Percentiles rank a stretch among this genome's conserved stretches.
Evolutionary conservation across 2,888 invertebrate species (phyloP).

Genomic region (Parnassius glacialis): DNA sequence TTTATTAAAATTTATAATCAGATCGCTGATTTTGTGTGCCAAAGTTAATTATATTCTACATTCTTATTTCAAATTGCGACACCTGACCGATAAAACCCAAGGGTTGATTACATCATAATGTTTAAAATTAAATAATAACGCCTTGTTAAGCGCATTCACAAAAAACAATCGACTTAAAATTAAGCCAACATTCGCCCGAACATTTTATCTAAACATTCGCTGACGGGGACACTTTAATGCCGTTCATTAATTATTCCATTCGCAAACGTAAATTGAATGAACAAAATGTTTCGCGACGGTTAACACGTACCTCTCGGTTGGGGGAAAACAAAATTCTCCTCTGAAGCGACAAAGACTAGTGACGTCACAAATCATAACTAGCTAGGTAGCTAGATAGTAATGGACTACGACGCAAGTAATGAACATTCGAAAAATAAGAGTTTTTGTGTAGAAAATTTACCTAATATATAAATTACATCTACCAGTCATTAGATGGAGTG

Average conservation of each 20-base stretch:
- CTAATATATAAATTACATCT: too few species aligned
- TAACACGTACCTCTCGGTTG: constrained; percentile 3
- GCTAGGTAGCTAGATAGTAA: neutral
- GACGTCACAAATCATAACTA: neutral
- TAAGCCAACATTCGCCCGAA: neutral
- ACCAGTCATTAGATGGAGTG: too few species aligned
- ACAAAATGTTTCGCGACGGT: constrained; percentile 14
- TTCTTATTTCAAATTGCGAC: too few species aligned
- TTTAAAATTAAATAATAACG: neutral
- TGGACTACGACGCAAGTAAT: neutral
- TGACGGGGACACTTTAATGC: constrained; percentile 10
- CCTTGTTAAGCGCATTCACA: neutral
- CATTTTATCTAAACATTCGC: neutral
- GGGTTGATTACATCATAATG: too few species aligned
- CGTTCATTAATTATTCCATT: constrained; percentile 22
- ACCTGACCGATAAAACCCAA: too few species aligned
- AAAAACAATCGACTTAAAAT: neutral
- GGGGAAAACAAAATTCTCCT: constrained; percentile 5
- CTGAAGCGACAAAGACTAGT: neutral
- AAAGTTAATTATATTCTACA: too few species aligned
- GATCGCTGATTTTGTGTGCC: too few species aligned
- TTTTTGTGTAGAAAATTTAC: too few species aligned
- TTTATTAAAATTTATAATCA: too few species aligned
- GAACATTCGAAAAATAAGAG: neutral
- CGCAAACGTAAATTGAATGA: constrained; percentile 17